Evolutionary conservation across 2,113 vertebrate species (phyloP).

Genomic region (Panthera leo): DNA sequence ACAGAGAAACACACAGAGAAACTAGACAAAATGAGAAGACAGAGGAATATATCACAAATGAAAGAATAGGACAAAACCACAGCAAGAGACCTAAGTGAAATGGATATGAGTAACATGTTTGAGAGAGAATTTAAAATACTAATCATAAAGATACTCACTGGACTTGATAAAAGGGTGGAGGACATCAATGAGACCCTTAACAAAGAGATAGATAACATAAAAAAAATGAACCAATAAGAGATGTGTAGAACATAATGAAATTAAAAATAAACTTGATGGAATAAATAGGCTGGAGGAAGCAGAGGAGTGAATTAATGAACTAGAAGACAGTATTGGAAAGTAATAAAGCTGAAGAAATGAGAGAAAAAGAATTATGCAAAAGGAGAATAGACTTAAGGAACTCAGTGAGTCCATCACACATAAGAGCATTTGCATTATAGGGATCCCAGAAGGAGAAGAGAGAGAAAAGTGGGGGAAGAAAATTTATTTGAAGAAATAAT

Average conservation of each 20-base stretch:
- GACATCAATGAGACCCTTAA: not conserved
- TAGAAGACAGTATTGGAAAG: not conserved
- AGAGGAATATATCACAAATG: not conserved
- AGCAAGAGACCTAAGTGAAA: not conserved
- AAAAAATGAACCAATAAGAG: not conserved
- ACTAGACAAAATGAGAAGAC: not conserved
- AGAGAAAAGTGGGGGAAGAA: not conserved
- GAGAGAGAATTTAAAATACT: not conserved
- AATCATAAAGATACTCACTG: not conserved
- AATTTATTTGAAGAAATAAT: not conserved
- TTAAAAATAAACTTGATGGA: not conserved
- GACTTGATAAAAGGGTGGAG: not conserved
- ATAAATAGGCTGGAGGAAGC: not conserved
- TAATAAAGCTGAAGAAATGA: not conserved
- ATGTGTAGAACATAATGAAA: not conserved
- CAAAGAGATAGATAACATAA: not conserved
- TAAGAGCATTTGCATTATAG: not conserved
- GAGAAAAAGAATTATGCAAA: not conserved
- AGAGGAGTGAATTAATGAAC: not conserved
- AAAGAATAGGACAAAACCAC: not conserved
- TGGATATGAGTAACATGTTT: not conserved
- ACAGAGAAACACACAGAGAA: not conserved
- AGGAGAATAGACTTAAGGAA: not conserved
- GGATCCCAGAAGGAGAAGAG: not conserved
- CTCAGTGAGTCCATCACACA: not conserved